These are phyloP conservation scores for Cenopis cana DNA, from an alignment of 2,888 invertebrate species.

Conservation along the genomic window DNA sequence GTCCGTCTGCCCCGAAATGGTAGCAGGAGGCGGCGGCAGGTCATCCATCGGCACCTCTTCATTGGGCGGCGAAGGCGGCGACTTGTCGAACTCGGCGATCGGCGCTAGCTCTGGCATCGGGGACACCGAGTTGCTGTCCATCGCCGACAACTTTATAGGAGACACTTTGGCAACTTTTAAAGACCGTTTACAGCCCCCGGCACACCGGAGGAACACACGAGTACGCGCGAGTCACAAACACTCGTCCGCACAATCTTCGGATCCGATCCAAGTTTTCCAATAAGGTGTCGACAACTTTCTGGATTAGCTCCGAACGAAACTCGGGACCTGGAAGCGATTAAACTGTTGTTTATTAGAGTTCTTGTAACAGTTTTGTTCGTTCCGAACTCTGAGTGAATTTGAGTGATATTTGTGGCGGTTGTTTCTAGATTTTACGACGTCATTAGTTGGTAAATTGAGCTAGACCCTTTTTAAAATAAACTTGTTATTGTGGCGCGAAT, in stretches of 20 bases:
- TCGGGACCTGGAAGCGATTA: slow-evolving; percentile 66
- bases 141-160: slow-evolving; percentile 84
- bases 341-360: slow-evolving; percentile 58
- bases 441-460: not conserved
- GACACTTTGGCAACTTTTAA: slow-evolving; percentile 80
- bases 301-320: slow-evolving; percentile 57
- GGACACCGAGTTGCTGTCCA: slow-evolving; percentile 89
- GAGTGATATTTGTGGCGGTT: slow-evolving; percentile 29
- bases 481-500: slow-evolving; percentile 34
- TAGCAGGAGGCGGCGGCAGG: slow-evolving; percentile 87
- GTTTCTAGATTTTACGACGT: slow-evolving; percentile 13
- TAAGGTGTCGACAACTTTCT: slow-evolving; percentile 54
- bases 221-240: slow-evolving; percentile 43
- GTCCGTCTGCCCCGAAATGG: slow-evolving; percentile 81
- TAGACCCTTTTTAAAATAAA: slow-evolving; percentile 22
- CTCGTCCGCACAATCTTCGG: slow-evolving; percentile 27
- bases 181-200: slow-evolving; percentile 61
- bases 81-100: slow-evolving; percentile 89
- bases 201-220: slow-evolving; percentile 61
- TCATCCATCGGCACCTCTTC: slow-evolving; percentile 87
- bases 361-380: slow-evolving; percentile 48
- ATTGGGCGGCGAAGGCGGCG: slow-evolving; percentile 87
- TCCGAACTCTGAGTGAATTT: slow-evolving; percentile 46
- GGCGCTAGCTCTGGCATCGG: slow-evolving; percentile 89
- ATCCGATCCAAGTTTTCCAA: slow-evolving; percentile 52